Evolutionary conservation across 2,113 vertebrate genomes (phyloP).

Genomic region (Centropristis striata): DNA sequence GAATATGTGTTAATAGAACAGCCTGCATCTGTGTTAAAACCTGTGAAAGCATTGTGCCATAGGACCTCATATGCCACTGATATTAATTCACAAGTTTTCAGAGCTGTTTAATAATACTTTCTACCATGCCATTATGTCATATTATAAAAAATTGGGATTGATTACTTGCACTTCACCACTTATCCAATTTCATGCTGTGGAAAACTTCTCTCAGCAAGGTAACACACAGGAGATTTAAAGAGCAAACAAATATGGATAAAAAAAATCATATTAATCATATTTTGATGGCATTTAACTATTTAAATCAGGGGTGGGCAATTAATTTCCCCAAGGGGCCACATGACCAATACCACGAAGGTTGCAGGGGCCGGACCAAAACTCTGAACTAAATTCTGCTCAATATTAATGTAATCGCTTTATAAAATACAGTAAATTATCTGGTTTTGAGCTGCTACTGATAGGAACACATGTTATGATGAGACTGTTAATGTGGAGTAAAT

Average conservation of each 20-base stretch:
- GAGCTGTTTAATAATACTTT: constrained; percentile 26
- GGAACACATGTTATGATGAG: too few species aligned
- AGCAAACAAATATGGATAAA: background rate
- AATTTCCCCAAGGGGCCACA: too few species aligned
- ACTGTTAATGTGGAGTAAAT: too few species aligned
- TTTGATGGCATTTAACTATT: constrained; percentile 3
- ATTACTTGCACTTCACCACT: constrained; percentile 5
- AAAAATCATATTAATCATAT: background rate
- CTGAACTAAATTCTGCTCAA: too few species aligned
- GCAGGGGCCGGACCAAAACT: too few species aligned
- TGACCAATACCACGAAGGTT: too few species aligned
- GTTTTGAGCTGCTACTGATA: too few species aligned
- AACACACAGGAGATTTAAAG: background rate
- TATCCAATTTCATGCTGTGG: background rate
- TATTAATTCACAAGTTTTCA: constrained; percentile 17
- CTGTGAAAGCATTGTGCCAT: background rate
- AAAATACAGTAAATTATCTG: too few species aligned
- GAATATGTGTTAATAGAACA: constrained; percentile 1
- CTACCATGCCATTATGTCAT: background rate
- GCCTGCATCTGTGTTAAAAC: background rate
- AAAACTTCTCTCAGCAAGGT: background rate
- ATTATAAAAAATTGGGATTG: background rate
- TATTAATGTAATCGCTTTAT: too few species aligned
- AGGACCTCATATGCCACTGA: background rate
- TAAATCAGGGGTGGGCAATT: too few species aligned